These are phyloP conservation scores for Adoxophyes honmai DNA, from an alignment of 1,140 invertebrate genomes.

Conservation along the genomic window DNA sequence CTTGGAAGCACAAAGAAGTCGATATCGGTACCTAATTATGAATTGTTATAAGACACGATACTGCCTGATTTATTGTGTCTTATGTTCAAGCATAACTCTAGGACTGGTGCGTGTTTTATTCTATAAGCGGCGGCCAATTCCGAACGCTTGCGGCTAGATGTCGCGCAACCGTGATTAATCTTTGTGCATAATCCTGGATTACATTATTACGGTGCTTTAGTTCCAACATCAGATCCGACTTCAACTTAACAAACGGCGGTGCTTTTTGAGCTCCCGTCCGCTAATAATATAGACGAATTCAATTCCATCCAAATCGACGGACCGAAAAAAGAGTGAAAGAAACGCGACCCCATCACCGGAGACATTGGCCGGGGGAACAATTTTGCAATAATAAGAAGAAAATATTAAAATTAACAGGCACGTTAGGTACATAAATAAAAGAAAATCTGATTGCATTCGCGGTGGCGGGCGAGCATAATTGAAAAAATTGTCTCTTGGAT, in stretches of 20 bases:
- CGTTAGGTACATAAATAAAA: slow-evolving; percentile 48
- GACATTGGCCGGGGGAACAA: background rate
- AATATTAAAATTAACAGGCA: slow-evolving; percentile 17
- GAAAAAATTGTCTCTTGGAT: slow-evolving; percentile 56
- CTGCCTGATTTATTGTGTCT: slow-evolving; percentile 42
- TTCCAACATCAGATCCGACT: slow-evolving; percentile 3
- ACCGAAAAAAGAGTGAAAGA: background rate
- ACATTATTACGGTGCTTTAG: slow-evolving; percentile 15
- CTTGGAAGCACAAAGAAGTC: slow-evolving; percentile 49
- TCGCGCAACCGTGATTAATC: slow-evolving; percentile 32
- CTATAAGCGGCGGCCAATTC: slow-evolving; percentile 23
- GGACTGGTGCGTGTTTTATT: slow-evolving; percentile 29
- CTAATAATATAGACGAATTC: slow-evolving; percentile 36
- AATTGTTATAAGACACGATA: slow-evolving; percentile 53
- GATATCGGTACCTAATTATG: slow-evolving; percentile 47
- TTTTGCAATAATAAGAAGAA: slow-evolving; percentile 11
- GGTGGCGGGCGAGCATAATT: slow-evolving; percentile 43
- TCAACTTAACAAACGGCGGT: background rate
- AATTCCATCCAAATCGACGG: background rate
- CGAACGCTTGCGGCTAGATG: slow-evolving; percentile 27
- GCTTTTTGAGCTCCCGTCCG: background rate
- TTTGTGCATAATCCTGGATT: slow-evolving; percentile 34
- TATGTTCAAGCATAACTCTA: slow-evolving; percentile 36
- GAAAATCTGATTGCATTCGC: slow-evolving; percentile 52
- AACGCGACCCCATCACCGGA: too few species aligned